Percentiles rank a stretch among this genome's conserved stretches.
Conservation (phyloP, 2,113 vertebrate species). For the Uropsilus gracilis region DNA sequence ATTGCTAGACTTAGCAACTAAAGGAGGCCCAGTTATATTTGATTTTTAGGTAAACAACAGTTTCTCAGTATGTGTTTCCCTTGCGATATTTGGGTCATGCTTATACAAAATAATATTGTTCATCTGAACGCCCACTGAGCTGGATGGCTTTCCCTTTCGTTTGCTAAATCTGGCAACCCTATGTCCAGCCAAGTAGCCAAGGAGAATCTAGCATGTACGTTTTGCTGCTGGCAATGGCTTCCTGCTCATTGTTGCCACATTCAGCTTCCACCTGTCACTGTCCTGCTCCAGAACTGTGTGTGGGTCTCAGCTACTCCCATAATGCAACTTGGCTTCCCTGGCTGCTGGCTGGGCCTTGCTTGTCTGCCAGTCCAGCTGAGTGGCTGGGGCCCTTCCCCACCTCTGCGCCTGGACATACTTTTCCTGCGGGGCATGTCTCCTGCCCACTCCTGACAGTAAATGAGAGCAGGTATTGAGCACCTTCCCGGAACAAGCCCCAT, state of each 20-base stretch:
- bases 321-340: neutral
- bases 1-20: neutral
- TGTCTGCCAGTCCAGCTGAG: constrained; percentile 16
- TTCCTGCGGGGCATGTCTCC: neutral
- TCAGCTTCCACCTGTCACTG: constrained; percentile 16
- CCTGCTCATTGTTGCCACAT: neutral
- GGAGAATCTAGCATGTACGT: neutral
- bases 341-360: neutral
- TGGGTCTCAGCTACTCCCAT: constrained; percentile 24
- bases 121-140: constrained; percentile 52
- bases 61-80: neutral
- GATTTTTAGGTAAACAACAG: neutral
- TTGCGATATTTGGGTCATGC: neutral
- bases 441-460: neutral
- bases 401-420: neutral
- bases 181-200: neutral
- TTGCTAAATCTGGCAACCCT: constrained; percentile 23
- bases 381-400: neutral
- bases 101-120: neutral
- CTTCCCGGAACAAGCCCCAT: neutral
- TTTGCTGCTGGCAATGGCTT: neutral
- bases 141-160: neutral
- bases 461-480: neutral
- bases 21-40: neutral
- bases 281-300: neutral